These are phyloP conservation scores for Gryon sp. DNA, from an alignment of 1,140 invertebrate genomes.

Conservation along the genomic window DNA sequence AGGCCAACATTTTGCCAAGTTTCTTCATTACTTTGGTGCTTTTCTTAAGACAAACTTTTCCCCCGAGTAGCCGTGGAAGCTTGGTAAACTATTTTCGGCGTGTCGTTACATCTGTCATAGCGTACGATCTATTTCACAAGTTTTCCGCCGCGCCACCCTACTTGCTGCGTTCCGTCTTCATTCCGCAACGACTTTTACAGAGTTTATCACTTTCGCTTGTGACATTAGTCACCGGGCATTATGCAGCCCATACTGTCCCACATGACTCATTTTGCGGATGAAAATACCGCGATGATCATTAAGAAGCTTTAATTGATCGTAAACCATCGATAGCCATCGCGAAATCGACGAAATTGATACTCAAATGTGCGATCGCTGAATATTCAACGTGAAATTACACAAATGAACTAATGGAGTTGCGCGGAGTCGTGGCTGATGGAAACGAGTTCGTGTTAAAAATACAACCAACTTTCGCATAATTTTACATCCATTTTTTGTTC, in stretches of 20 bases:
- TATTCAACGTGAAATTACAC: slow-evolving; percentile 25
- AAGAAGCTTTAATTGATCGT: slow-evolving; percentile 40
- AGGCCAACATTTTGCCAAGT: slow-evolving; percentile 26
- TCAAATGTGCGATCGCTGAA: slow-evolving; percentile 11
- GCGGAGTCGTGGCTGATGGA: slow-evolving; percentile 3
- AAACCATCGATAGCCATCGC: slow-evolving; percentile 28
- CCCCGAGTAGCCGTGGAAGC: slow-evolving; percentile 4
- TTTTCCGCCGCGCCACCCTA: slow-evolving; percentile 28
- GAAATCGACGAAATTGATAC: slow-evolving; percentile 33
- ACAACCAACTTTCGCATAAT: slow-evolving; percentile 3
- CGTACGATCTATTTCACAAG: slow-evolving; percentile 45
- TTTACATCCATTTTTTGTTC: slow-evolving; percentile 6
- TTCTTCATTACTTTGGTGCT: slow-evolving; percentile 38
- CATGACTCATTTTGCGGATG: slow-evolving; percentile 38
- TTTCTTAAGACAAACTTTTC: slow-evolving; percentile 38
- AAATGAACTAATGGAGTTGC: slow-evolving; percentile 13
- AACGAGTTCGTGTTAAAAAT: slow-evolving; percentile 13
- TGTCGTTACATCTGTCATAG: slow-evolving; percentile 60
- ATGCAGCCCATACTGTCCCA: slow-evolving; percentile 20
- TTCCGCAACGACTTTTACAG: slow-evolving; percentile 42
- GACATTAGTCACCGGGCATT: slow-evolving; percentile 46
- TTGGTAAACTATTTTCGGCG: slow-evolving; percentile 40
- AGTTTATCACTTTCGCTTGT: slow-evolving; percentile 45
- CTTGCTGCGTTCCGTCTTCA: slow-evolving; percentile 22
- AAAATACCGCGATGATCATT: slow-evolving; percentile 36